Evolutionary conservation across 2,113 vertebrate species (phyloP).

Genomic region (Esox niger): DNA sequence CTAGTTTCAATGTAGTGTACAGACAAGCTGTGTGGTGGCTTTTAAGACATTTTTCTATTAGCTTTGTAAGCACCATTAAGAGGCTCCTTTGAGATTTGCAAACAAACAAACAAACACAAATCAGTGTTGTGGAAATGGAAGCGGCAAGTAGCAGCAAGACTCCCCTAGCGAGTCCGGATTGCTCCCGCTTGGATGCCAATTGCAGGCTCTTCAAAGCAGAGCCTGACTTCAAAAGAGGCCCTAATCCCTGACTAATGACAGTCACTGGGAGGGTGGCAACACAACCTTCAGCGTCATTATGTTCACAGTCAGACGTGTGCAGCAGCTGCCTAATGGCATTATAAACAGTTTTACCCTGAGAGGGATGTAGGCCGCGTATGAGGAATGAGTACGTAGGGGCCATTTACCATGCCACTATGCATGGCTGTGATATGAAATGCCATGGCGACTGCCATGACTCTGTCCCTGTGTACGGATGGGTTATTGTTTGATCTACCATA

Average conservation of each 20-base stretch:
- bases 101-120: slow-evolving; percentile 40
- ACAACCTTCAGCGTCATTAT: slow-evolving; percentile 31
- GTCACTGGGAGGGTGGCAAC: slow-evolving; percentile 31
- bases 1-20: slow-evolving; percentile 35
- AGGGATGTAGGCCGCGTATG: slow-evolving; percentile 12
- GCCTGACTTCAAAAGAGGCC: slow-evolving; percentile 40
- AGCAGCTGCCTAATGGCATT: slow-evolving; percentile 41
- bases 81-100: slow-evolving; percentile 48
- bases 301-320: slow-evolving; percentile 37
- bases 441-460: slow-evolving; percentile 5
- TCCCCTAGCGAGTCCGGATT: slow-evolving; percentile 32
- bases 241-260: slow-evolving; percentile 52
- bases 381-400: slow-evolving; percentile 6
- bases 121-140: slow-evolving; percentile 41
- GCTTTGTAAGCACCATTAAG: slow-evolving; percentile 58
- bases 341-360: slow-evolving; percentile 21
- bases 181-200: slow-evolving; percentile 40
- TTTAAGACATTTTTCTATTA: slow-evolving; percentile 57
- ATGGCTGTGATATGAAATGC: slow-evolving; percentile 23
- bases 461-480: slow-evolving; percentile 1
- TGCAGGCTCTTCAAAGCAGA: slow-evolving; percentile 47
- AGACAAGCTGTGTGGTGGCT: slow-evolving; percentile 28
- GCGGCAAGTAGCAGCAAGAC: slow-evolving; percentile 10
- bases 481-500: slow-evolving; percentile 34
- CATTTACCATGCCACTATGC: slow-evolving; percentile 21